Percentiles rank a stretch among this genome's conserved stretches.
phyloP scores from a whole-genome alignment of 2,113 vertebrate genomes.

The Aspiorhynchus laticeps region DNA sequence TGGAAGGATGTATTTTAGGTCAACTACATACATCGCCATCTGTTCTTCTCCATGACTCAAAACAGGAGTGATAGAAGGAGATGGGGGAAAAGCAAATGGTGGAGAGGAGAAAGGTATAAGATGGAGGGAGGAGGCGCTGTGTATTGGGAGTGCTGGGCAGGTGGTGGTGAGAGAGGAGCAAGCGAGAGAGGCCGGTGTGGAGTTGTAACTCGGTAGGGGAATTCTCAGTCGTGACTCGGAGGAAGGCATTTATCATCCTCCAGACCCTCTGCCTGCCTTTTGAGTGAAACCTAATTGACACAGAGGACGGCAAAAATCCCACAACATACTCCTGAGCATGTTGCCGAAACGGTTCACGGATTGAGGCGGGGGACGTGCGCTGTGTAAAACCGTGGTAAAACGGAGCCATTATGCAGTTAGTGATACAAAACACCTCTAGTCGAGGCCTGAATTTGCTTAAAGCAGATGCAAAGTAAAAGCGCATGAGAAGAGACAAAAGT shows the following conservation, averaged over 20 bases:
- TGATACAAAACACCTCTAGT: neutral
- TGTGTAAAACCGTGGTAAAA: conserved; percentile 17
- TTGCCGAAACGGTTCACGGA: conserved; percentile 38
- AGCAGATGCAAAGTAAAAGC: conserved; percentile 24
- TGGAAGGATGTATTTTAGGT: conserved; percentile 72
- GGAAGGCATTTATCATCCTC: conserved; percentile 67
- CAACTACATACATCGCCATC: conserved; percentile 73
- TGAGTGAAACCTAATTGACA: conserved; percentile 65
- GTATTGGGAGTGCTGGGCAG: conserved; percentile 24
- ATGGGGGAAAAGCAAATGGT: conserved; percentile 40
- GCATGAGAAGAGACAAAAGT: neutral
- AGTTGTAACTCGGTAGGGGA: conserved; percentile 39
- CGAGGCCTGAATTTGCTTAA: conserved; percentile 4
- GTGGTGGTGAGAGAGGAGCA: conserved; percentile 16
- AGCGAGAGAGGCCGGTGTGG: conserved; percentile 15
- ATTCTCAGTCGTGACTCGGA: conserved; percentile 37
- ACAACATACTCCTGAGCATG: conserved; percentile 41
- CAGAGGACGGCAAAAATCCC: conserved; percentile 51
- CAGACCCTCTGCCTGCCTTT: conserved; percentile 64
- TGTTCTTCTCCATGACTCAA: conserved; percentile 66
- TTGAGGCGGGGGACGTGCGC: conserved; percentile 8
- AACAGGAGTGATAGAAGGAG: conserved; percentile 55
- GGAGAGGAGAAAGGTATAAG: conserved; percentile 22
- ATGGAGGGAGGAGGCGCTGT: conserved; percentile 5
- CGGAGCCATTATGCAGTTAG: conserved; percentile 16